Percentiles rank a stretch among this genome's conserved stretches.
Evolutionary conservation across 1,140 invertebrate species (phyloP).

Genomic region (Geopemphigus sp.): DNA sequence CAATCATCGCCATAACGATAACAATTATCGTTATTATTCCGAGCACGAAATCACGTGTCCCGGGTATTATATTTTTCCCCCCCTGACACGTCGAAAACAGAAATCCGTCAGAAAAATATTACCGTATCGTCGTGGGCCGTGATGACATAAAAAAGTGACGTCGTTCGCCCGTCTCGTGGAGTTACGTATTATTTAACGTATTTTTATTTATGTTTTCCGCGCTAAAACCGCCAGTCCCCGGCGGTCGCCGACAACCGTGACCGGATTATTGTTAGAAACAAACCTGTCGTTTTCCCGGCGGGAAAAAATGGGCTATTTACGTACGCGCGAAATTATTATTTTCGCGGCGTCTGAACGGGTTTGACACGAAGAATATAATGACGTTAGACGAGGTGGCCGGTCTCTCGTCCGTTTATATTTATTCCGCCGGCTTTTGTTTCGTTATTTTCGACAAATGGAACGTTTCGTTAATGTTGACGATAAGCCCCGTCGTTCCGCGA

Average conservation of each 20-base stretch:
- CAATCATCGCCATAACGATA: not conserved
- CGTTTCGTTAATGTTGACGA: too few relatives aligned
- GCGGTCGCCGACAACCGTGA: not conserved
- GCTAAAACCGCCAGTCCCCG: not conserved
- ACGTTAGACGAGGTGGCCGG: too few relatives aligned
- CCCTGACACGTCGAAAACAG: slow-evolving; percentile 27
- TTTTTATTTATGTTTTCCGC: slow-evolving; percentile 35
- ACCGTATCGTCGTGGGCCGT: slow-evolving; percentile 5
- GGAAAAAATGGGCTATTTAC: slow-evolving; percentile 5
- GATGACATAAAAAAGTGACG: slow-evolving; percentile 34
- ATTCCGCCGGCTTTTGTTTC: too few relatives aligned
- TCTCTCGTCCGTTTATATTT: too few relatives aligned
- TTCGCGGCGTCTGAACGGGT: too few relatives aligned
- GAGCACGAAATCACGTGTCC: slow-evolving; percentile 22
- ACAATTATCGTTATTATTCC: slow-evolving; percentile 17
- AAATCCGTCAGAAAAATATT: slow-evolving; percentile 39
- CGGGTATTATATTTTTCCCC: slow-evolving; percentile 39
- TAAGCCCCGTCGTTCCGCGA: too few relatives aligned
- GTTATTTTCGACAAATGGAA: too few relatives aligned
- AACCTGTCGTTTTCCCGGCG: not conserved
- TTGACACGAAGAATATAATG: too few relatives aligned
- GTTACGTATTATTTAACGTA: not conserved
- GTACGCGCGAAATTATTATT: slow-evolving; percentile 20
- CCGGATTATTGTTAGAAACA: slow-evolving; percentile 26
- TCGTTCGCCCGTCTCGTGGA: slow-evolving; percentile 37